Conservation (phyloP, 2,113 vertebrate species). For the Rattus rattus region DNA sequence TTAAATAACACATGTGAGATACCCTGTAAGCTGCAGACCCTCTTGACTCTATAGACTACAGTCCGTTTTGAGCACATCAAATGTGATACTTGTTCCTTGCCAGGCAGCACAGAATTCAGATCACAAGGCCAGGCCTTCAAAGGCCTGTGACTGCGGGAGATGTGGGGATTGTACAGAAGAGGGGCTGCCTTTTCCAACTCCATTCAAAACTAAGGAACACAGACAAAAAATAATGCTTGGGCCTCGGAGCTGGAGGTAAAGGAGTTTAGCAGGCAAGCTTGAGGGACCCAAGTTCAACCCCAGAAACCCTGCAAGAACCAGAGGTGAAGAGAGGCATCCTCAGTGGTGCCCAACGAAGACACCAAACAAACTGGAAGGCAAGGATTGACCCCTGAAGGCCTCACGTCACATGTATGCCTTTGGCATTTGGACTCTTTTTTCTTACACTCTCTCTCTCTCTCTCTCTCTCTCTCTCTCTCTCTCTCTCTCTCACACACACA, state of each 20-base stretch:
- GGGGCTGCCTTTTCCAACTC: neutral
- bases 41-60: neutral
- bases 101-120: neutral
- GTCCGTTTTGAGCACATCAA: neutral
- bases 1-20: rapidly evolving
- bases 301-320: neutral
- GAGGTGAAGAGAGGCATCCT: neutral
- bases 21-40: neutral
- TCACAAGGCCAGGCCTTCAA: neutral
- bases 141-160: neutral
- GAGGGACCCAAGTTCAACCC: neutral
- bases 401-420: neutral
- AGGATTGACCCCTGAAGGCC: neutral
- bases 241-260: neutral
- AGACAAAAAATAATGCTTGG: neutral
- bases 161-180: rapidly evolving
- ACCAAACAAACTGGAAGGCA: neutral
- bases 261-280: neutral
- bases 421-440: neutral
- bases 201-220: neutral
- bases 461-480: no score
- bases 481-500: no score
- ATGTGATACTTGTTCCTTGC: neutral
- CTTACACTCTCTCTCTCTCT: neutral
- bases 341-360: neutral